Percentiles rank a stretch among this genome's conserved stretches.
phyloP scores from a whole-genome alignment of 2,888 invertebrate genomes.

The Xestobium rufovillosum region DNA sequence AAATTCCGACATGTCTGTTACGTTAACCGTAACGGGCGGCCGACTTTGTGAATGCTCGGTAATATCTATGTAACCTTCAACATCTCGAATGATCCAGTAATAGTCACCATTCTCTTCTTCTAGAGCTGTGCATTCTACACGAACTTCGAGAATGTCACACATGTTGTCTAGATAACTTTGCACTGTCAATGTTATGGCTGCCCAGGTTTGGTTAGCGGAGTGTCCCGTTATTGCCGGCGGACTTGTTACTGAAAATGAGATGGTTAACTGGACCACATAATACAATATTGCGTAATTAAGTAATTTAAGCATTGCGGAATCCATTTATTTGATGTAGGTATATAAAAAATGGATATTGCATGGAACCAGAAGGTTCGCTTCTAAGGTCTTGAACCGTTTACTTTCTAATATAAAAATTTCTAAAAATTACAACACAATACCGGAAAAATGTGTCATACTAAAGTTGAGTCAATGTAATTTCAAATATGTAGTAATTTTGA shows the following conservation, averaged over 20 bases:
- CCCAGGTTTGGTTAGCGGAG: conserved; percentile 6
- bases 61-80: neutral
- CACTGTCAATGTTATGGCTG: conserved; percentile 9
- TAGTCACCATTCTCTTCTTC: neutral
- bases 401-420: too few relatives aligned
- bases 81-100: conserved; percentile 5
- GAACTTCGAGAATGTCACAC: conserved; percentile 12
- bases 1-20: conserved; percentile 14
- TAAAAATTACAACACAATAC: too few relatives aligned
- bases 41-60: neutral
- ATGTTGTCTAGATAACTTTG: conserved; percentile 11
- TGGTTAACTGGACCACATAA: too few relatives aligned
- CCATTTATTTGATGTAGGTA: too few relatives aligned
- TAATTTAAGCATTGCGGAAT: too few relatives aligned
- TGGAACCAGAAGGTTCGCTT: too few relatives aligned
- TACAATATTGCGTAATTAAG: too few relatives aligned
- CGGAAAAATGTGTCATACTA: too few relatives aligned
- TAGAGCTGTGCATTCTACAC: conserved; percentile 13
- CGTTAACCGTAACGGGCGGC: neutral
- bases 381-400: too few relatives aligned
- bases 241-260: conserved; percentile 16
- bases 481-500: too few relatives aligned
- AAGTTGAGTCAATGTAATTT: too few relatives aligned
- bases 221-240: conserved; percentile 10
- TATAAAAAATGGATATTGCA: too few relatives aligned